Base-by-base conservation (phyloP, 2,797 vertebrate species). In the Helarctos malayanus region DNA sequence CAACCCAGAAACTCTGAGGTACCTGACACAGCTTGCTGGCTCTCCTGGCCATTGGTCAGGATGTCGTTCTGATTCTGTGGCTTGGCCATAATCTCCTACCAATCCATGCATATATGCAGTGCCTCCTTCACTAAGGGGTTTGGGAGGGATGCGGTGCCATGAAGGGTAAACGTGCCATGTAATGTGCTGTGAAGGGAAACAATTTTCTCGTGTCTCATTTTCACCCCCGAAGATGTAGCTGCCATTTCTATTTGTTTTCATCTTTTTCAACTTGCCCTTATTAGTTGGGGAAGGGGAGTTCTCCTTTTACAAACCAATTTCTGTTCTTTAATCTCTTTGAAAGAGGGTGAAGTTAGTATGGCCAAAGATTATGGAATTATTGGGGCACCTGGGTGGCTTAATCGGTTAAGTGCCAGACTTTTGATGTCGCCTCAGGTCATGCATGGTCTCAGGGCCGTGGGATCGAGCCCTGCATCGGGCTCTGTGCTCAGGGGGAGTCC, bases 211-310 rank as follows among this genome's bases (percentile, higher is more conserved):
- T 41, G 47, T 41, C 18, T 38, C 38, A 18, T 63, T 80, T 91
- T 69, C 71, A 87, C 11, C 25, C 25, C 38, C 49, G 69, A 59
- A 93, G 59, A 59, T 11, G 27, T 75, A 27, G 21, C 80, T 76
- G 38, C 54, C 86, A 89, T 59, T 81, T 80, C 47, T 92, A 9
- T 49, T 85, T 57, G 38, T 88, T 83, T 80, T 49, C 45, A 21
- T 73, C 85, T 80, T 95, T 89, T 63, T 59, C 81, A 90, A 71
- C 63, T 85, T 93, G 69, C 52, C 61, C 27, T 89, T 47, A 52
- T 57, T 56, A 12, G 38, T 78, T 68, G 49, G 38, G 52, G 45
- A 88, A 96, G n/a, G 63, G 21, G 47, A 75, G 32, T n/a, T 86
- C n/a, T 94, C 35, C 14, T 32, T 81, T 85, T 73, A 93, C 7